Evolutionary conservation across 1,140 invertebrate species (phyloP), one percentile per base, ranked within the genome.

Genomic region (Maconellicoccus hirsutus): DNA sequence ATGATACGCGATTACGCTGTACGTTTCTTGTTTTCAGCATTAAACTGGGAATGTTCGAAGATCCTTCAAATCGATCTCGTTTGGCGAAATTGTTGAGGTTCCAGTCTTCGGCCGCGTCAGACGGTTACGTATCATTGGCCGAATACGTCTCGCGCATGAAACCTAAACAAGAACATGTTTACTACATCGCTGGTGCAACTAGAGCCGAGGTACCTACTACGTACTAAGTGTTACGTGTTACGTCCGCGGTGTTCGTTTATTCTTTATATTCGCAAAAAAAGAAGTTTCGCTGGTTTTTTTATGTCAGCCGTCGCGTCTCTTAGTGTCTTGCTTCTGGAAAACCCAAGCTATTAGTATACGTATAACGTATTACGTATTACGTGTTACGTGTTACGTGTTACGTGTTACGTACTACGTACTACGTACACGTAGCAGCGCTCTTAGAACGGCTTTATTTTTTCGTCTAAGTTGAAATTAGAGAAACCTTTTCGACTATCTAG

Each of bases 121-220:
- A 82, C 12, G 77, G 85, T 72, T 81, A 86, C 71, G 94, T 92
- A 0, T 89, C 85, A 70, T 82, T 99, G 25, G 81, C 86, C 0
- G 93, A 98, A 72, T 99, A 99, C 79, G 91, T 98, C 16, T 84
- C 87, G 61, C 84, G 97, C 73, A 99, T 99, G 97, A 98, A 97
- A 80, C 86, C 92, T n/a, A 94, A 93, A 74, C 98, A 99, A 80
- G 88, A 94, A 39, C 84, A 89, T 76, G 98, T 99, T 77, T 99
- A 93, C 80, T 99, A 97, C 80, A 91, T 99, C 77, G 96, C 96
- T 75, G 97, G 95, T 71, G 79, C 91, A 42, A 89, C 85, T 66
- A 86, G 87, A 72, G 87, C 86, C n/a, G 96, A 98, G 79, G 86
- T 85, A 73, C 14, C 6, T 38, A 38, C 33, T 38, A 38, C 33